Evolutionary conservation across 2,113 vertebrate species (phyloP), one percentile per base, ranked within the genome.

Genomic region (Ellobius talpinus): DNA sequence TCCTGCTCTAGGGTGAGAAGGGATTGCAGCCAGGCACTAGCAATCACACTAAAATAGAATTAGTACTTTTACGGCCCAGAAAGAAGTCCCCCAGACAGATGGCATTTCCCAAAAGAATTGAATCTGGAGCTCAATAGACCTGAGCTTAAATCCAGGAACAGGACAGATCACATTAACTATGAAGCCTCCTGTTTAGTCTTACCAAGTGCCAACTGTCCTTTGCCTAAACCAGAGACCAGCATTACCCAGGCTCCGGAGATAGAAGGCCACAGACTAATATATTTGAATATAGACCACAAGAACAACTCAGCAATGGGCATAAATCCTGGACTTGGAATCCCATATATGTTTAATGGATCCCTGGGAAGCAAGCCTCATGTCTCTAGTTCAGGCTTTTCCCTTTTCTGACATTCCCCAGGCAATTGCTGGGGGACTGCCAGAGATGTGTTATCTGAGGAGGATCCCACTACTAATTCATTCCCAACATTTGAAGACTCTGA

Each of bases 21-120:
- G 36, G 33, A 79, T 3, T 79, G 45, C n/a, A 90, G 7, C 21
- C 68, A 19, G 1, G 50, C 6, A 52, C 26, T 0, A 81, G 33
- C 50, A 79, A 26, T 31, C n/a, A 36, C 47, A 90, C 78, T 68
- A 79, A 89, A 85, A 88, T 10, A 85, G 45, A 95, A 76, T 52
- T 72, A 86, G 55, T 58, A 65, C 31, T 87, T 93, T 63, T 84
- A 50, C 77, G 91, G 52, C 52, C 68, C 45, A 68, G 88, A 93
- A 96, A 81, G 87, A 65, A 84, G 29, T 61, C 55, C 24, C 47
- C 61, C n/a, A 16, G 89, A 82, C 52, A 85, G 74, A 93, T 39
- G 65, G 29, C 23, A 85, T 86, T 96, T 92, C 76, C 90, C 45
- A 70, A 50, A 61, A 94, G 66, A 72, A 65, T 4, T 36, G 68